Evolutionary conservation across 2,797 vertebrate species (phyloP), one percentile per base, ranked within the genome.

Genomic region (Telmatherina bonti): DNA sequence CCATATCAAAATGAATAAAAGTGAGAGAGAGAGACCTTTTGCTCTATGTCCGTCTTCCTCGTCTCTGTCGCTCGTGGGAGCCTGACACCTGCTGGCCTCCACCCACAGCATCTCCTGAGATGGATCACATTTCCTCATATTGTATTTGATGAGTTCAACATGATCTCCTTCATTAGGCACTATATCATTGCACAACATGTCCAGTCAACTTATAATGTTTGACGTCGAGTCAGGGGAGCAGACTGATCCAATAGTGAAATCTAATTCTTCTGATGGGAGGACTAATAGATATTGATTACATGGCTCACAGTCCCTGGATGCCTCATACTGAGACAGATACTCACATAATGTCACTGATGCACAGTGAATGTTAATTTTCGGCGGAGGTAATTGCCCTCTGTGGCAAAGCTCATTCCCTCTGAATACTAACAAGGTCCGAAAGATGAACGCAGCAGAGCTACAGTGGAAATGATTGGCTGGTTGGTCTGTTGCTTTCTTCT

Each of bases 201-300:
- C 81, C 88, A 86, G 88, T 88, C 83, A 72, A 81, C 83, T 89
- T 79, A 90, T 85, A 60, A 85, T 88, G 91, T 92, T 91, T 92
- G 92, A 92, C 86, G 79, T 83, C 11, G 80, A 73, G 90, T 88
- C 89, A 18, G 79, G 92, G 90, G 90, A 88, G 82, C 83, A 72
- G 73, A 53, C 85, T 82, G 86, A 88, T 88, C 86, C 89, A 85
- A 91, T 87, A 82, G 90, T 89, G 92, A 92, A 92, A 93, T 91
- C 88, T 91, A 86, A 92, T 85, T 88, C 90, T 85, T 89, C 80
- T 87, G 88, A 91, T 90, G 91, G 90, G 81, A 86, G 41, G 68
- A 63, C 90, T 93, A 93, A 93, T 93, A 92, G 92, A 90, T 91
- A 93, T 93, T 91, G 92, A 93, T 93, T 89, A 88, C 85, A 70